Conservation (phyloP, 2,113 vertebrate genomes). For the Salvator merianae region DNA sequence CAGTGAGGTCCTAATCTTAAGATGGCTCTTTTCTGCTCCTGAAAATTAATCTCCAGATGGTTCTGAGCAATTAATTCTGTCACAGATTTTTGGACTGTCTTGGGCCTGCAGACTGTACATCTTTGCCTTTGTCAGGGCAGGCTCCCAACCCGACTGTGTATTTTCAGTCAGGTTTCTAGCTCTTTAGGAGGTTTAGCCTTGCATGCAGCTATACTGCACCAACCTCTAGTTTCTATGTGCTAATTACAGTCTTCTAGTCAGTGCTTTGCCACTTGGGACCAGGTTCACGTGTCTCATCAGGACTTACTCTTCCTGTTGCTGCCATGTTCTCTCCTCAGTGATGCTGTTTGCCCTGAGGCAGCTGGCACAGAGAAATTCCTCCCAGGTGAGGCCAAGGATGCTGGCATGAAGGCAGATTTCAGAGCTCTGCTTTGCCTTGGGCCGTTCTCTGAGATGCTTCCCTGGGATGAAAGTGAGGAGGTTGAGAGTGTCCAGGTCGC, state of each 20-base stretch:
- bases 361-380: not conserved
- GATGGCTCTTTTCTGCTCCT: not conserved
- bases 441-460: constrained; percentile 67
- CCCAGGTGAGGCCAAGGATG: constrained; percentile 53
- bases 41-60: accelerated
- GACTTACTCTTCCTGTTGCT: constrained; percentile 77
- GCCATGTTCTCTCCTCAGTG: constrained; percentile 68
- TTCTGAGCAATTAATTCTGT: not conserved
- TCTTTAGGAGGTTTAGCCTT: accelerated
- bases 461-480: constrained; percentile 78
- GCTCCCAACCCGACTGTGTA: not conserved
- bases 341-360: not conserved
- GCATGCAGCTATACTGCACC: not conserved
- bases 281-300: not conserved
- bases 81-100: accelerated
- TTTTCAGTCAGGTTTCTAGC: accelerated
- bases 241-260: not conserved
- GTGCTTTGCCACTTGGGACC: not conserved
- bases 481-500: constrained; percentile 75
- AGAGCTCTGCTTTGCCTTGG: constrained; percentile 59
- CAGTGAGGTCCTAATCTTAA: not conserved
- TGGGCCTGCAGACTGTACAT: accelerated
- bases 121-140: accelerated
- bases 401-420: constrained; percentile 69
- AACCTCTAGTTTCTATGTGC: accelerated